Evolutionary conservation across 2,888 invertebrate genomes (phyloP).

Genomic region (Sabatieria punctata): DNA sequence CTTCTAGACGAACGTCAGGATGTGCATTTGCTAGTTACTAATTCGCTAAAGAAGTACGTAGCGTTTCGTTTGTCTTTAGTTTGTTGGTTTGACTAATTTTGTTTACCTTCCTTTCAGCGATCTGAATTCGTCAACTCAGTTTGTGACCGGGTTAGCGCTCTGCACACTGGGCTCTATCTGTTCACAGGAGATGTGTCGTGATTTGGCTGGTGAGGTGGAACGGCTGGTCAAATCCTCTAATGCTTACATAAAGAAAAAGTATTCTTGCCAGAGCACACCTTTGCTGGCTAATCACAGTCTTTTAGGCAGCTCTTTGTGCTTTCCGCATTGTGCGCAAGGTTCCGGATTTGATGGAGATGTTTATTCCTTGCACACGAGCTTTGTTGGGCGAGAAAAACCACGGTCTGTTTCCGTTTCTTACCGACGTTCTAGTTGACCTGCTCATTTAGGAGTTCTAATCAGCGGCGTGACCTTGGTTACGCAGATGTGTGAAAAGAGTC

Average conservation of each 20-base stretch:
- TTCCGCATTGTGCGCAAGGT: slow-evolving; percentile 85
- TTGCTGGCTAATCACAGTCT: too few relatives aligned
- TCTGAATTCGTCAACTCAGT: slow-evolving; percentile 91
- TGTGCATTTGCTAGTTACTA: slow-evolving; percentile 93
- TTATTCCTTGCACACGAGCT: slow-evolving; percentile 86
- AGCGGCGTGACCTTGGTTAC: slow-evolving; percentile 95
- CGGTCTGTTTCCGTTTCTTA: slow-evolving; percentile 50
- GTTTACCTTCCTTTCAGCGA: slow-evolving; percentile 50
- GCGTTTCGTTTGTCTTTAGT: not conserved
- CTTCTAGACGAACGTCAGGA: slow-evolving; percentile 93
- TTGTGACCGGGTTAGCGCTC: slow-evolving; percentile 87
- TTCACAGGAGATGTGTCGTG: slow-evolving; percentile 95
- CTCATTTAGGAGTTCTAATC: slow-evolving; percentile 62
- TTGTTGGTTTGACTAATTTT: not conserved
- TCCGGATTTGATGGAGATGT: slow-evolving; percentile 98
- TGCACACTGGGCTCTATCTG: slow-evolving; percentile 97
- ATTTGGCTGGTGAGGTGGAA: slow-evolving; percentile 94
- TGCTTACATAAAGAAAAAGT: slow-evolving; percentile 97
- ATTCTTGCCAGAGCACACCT: too few relatives aligned
- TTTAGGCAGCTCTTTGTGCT: slow-evolving; percentile 53
- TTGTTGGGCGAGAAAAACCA: slow-evolving; percentile 97
- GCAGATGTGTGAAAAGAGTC: slow-evolving; percentile 97
- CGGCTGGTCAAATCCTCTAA: slow-evolving; percentile 94
- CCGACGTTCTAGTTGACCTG: too few relatives aligned
- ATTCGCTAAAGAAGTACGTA: slow-evolving; percentile 91